These are phyloP conservation scores for Elmis aenea DNA, from an alignment of 2,888 invertebrate genomes.

Conservation along the genomic window DNA sequence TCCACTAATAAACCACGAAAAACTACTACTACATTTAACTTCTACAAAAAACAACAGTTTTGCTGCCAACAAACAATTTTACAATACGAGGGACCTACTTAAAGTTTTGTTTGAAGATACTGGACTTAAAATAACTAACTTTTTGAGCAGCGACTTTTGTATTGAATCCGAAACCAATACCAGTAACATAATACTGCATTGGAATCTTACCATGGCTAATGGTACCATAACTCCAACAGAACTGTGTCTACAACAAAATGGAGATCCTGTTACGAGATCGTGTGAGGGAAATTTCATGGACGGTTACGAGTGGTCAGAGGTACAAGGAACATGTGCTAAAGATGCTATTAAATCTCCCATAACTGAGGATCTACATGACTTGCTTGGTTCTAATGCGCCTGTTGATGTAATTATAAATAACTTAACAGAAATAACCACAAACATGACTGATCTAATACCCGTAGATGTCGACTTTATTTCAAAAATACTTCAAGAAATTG, in stretches of 20 bases:
- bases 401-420: background rate
- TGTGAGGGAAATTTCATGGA: slow-evolving; percentile 53
- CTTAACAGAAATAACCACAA: background rate
- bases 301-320: slow-evolving; percentile 52
- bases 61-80: no score
- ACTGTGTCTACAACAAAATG: slow-evolving; percentile 53
- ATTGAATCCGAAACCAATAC: background rate
- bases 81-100: no score
- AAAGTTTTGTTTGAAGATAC: no score
- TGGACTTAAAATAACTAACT: no score
- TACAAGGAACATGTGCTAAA: slow-evolving; percentile 26
- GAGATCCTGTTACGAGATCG: slow-evolving; percentile 52
- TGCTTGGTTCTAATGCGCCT: background rate
- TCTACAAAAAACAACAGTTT: no score
- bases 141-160: background rate
- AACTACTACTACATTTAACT: no score
- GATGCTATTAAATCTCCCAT: background rate
- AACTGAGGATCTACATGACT: background rate
- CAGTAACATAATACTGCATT: background rate
- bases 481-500: background rate
- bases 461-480: slow-evolving; percentile 1
- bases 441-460: background rate
- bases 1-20: no score
- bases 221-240: slow-evolving; percentile 50
- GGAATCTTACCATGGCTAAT: slow-evolving; percentile 41